These are phyloP conservation scores for Hyla sarda DNA, from an alignment of 2,113 vertebrate genomes.

Conservation along the genomic window DNA sequence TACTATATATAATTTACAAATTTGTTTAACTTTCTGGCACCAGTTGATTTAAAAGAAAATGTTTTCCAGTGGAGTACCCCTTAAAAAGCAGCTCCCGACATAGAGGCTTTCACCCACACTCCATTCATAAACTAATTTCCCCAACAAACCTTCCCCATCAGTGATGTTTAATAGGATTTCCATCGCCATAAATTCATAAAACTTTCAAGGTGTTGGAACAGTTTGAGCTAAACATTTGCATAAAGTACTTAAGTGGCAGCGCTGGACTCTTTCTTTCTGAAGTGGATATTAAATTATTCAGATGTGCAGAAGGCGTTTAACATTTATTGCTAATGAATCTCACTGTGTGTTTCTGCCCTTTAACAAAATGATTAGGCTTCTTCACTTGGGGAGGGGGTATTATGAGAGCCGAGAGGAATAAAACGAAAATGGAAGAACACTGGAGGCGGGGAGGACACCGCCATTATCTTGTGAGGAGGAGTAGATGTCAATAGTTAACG, in stretches of 20 bases:
- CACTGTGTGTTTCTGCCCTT: constrained; percentile 46
- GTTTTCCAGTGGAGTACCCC: too few species aligned
- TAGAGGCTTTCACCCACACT: not conserved
- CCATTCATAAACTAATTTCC: constrained; percentile 32
- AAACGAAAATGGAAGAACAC: not conserved
- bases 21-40: too few species aligned
- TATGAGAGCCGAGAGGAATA: not conserved
- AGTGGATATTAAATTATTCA: constrained; percentile 51
- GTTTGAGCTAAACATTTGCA: constrained; percentile 40
- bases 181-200: constrained; percentile 25
- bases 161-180: constrained; percentile 24
- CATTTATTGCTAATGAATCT: constrained; percentile 55
- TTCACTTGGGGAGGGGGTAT: not conserved
- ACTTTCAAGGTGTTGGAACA: constrained; percentile 30
- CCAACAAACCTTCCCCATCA: not conserved
- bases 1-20: too few species aligned
- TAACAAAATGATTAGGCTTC: constrained; percentile 43
- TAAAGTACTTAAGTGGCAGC: constrained; percentile 23
- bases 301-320: constrained; percentile 53
- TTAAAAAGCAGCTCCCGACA: too few species aligned
- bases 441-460: not conserved
- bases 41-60: too few species aligned
- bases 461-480: not conserved
- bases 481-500: not conserved
- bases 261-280: constrained; percentile 41